Evolutionary conservation across 2,113 vertebrate species (phyloP), one percentile per base, ranked within the genome.

Genomic region (Anolis sagrei): DNA sequence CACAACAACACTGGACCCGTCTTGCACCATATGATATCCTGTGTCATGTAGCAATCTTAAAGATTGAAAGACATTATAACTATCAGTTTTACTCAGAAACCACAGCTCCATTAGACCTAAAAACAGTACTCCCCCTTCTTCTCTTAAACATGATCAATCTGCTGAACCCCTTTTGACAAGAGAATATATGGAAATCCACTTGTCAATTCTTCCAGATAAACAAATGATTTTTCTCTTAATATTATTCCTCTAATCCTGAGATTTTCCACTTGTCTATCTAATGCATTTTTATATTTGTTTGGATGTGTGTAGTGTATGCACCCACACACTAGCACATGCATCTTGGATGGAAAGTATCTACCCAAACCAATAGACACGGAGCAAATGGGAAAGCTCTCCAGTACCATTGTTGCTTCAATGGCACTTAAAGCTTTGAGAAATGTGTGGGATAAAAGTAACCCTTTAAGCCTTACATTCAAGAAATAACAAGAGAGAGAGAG

Each of bases 381-480:
- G 3, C 64, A 80, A 49, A 76, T 79, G 8, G 79, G 1, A 29
- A 7, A 61, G 27, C 79, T 84, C 44, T 34, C 70, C 84, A 85
- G n/a, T 0, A 5, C 14, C 80, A 2, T 62, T 88, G 6, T 72
- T 93, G 75, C 77, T 82, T 89, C 44, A 78, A 51, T 39, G 70
- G 5, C 66, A 64, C 69, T 84, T 66, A 23, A 66, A 89, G 48
- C 82, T 83, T 72, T 79, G 36, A 87, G 82, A 73, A 84, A 81
- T 11, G 54, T 25, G 13, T 51, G 34, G 29, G 76, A 48, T 85
- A 94, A 90, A 86, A 82, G 68, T 18, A 81, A 48, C 66, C 27
- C 62, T 51, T 86, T 86, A 75, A 89, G 62, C 7, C 21, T 90
- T 36, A 64, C 64, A 73, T 92, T 90, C 78, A 80, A 80, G 83